Percentiles rank a stretch among this genome's conserved stretches.
phyloP scores from a whole-genome alignment of 2,797 vertebrate genomes.

The Nyctibius grandis region DNA sequence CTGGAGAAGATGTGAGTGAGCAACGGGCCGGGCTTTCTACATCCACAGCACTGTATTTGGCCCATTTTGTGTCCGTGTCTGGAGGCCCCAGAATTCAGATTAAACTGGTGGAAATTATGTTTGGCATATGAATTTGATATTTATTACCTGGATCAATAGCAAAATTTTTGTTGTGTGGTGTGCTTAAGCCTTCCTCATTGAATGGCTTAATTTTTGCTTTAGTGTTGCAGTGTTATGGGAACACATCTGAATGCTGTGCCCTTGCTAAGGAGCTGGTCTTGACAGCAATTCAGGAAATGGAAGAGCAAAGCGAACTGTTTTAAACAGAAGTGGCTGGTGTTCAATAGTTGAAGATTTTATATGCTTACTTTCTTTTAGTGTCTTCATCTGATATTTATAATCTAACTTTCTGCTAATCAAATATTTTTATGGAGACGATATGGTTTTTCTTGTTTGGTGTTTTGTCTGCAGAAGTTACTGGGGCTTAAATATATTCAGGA shows the following conservation, averaged over 20 bases:
- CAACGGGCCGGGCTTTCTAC: neutral
- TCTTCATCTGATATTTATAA: neutral
- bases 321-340: neutral
- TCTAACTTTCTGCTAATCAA: neutral
- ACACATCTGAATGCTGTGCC: neutral
- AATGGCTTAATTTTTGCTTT: neutral
- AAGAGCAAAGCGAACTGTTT: neutral
- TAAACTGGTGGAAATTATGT: neutral
- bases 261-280: neutral
- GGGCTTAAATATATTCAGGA: neutral
- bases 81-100: neutral
- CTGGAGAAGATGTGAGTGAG: neutral
- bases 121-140: neutral
- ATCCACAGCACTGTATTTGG: fast-evolving
- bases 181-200: neutral
- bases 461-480: neutral
- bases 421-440: neutral
- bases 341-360: neutral
- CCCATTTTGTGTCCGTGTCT: fast-evolving
- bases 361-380: neutral
- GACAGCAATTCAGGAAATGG: neutral
- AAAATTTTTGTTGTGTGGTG: neutral
- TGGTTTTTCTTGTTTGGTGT: neutral
- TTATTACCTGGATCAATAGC: neutral
- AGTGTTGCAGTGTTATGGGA: too few species aligned